Conservation (phyloP, 1,140 invertebrate genomes). For the Rhopalosiphum maidis region DNA sequence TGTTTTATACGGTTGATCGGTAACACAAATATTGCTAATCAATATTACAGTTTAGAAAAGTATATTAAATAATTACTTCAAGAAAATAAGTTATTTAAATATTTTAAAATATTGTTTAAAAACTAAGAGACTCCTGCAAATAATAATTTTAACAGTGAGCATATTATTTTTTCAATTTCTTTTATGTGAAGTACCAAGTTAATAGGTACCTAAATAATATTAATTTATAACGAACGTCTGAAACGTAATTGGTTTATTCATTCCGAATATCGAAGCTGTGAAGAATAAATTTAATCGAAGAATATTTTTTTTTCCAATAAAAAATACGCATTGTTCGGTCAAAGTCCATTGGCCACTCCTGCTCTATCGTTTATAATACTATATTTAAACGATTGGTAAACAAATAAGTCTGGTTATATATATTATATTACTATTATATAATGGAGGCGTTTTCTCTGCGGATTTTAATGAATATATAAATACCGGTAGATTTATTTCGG, state of each 20-base stretch:
- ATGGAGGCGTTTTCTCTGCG: background rate
- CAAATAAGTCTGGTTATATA: background rate
- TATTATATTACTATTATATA: background rate
- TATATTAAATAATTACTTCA: background rate
- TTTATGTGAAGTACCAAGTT: background rate
- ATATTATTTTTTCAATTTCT: constrained; percentile 10
- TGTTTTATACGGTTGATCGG: background rate
- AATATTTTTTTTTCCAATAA: background rate
- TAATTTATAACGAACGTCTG: background rate
- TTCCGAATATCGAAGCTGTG: background rate
- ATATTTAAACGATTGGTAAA: background rate
- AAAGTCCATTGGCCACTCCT: background rate
- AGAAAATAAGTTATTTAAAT: background rate
- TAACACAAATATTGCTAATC: no score
- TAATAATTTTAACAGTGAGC: background rate
- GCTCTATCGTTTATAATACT: background rate
- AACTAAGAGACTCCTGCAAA: background rate
- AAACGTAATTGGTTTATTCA: background rate
- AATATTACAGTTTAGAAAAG: background rate
- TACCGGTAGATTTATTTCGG: background rate
- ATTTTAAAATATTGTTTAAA: background rate
- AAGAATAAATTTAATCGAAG: constrained; percentile 4
- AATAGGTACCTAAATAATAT: background rate
- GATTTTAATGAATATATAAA: background rate
- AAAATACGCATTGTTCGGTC: background rate